A percentile compares a stretch with the other conserved stretches of the same genome.
These are phyloP conservation scores for Umimayanthus chanpuru DNA, from an alignment of 92 coral and sea anemone genomes.

Conservation along the genomic window DNA sequence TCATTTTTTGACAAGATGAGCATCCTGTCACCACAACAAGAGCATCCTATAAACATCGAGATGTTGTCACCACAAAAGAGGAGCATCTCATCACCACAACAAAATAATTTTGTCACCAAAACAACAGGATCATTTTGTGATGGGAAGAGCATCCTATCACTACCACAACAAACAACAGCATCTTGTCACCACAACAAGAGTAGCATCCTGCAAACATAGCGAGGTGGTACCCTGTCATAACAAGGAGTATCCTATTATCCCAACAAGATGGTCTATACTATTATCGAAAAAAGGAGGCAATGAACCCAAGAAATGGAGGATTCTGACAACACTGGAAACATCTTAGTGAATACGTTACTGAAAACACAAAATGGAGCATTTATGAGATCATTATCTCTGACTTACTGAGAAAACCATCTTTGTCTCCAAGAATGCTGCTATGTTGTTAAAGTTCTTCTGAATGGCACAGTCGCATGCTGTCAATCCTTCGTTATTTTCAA, in stretches of 20 bases:
- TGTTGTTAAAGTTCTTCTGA: slow-evolving; percentile 73
- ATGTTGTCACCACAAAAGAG: too few species aligned
- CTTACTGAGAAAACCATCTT: slow-evolving; percentile 99
- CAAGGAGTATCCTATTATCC: background rate
- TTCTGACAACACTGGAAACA: background rate
- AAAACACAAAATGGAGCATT: background rate
- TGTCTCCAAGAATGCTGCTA: slow-evolving; percentile 94
- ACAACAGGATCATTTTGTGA: too few species aligned
- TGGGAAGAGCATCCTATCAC: too few species aligned
- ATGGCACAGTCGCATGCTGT: slow-evolving; percentile 99
- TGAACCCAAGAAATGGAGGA: background rate
- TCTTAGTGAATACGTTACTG: background rate
- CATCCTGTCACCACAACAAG: too few species aligned
- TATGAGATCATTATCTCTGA: background rate
- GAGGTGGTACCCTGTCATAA: too few species aligned
- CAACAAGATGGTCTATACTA: background rate
- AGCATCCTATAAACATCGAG: too few species aligned
- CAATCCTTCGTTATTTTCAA: slow-evolving; percentile 82
- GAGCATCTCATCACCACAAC: too few species aligned
- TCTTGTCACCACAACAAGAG: too few species aligned
- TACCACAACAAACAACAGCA: too few species aligned
- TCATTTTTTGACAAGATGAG: too few species aligned
- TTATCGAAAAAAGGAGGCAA: background rate
- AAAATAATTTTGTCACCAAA: too few species aligned
- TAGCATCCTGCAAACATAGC: too few species aligned